These are phyloP conservation scores for Setipinna tenuifilis DNA, from an alignment of 2,797 vertebrate species.

Conservation along the genomic window DNA sequence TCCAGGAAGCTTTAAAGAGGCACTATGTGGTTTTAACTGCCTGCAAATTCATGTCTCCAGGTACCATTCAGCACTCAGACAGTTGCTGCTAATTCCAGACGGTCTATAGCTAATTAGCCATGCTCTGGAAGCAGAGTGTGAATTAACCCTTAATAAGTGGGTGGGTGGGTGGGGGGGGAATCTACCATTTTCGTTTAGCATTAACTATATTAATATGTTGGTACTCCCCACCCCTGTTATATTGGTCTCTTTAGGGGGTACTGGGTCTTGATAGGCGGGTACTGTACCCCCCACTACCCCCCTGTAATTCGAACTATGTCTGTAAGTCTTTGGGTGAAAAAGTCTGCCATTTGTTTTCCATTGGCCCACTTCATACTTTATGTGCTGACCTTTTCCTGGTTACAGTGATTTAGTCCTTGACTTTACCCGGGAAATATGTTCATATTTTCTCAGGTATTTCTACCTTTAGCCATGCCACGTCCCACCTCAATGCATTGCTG, in stretches of 20 bases:
- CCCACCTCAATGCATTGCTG: background rate
- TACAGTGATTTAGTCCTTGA: constrained; percentile 4
- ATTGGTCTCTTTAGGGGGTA: no score
- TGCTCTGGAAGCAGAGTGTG: no score
- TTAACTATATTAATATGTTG: no score
- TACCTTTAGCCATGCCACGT: background rate
- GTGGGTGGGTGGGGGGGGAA: no score
- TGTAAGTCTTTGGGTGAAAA: constrained; percentile 7
- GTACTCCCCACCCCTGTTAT: no score
- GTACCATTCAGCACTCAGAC: background rate
- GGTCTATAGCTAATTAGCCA: background rate
- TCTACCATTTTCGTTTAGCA: no score
- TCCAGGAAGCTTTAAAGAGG: background rate
- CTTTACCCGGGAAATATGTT: background rate
- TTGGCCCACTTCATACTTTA: constrained; percentile 5
- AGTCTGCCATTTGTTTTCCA: constrained; percentile 18
- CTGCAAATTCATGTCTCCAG: background rate
- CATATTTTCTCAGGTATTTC: background rate
- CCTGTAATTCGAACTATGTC: no score
- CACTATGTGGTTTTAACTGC: background rate
- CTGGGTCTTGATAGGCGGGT: no score
- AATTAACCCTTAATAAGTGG: no score
- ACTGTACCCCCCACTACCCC: no score
- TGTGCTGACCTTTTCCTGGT: background rate
- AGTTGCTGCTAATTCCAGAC: background rate